Evolutionary conservation across 2,797 vertebrate species (phyloP), one percentile per base, ranked within the genome.

Genomic region (Hybognathus amarus): DNA sequence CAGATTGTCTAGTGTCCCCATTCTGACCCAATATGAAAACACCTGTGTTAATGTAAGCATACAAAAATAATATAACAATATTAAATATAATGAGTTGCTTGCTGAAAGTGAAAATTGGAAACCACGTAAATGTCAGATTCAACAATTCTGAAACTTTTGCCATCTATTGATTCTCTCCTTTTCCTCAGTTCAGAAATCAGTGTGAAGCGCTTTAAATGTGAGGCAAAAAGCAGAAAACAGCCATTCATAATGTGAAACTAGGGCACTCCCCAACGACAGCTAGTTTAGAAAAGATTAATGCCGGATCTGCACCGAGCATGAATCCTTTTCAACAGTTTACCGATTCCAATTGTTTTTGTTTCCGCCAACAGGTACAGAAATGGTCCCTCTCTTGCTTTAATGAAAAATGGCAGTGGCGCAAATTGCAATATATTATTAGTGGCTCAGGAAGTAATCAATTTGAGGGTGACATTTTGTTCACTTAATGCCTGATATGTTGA

Each of bases 251-350:
- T 69, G 69, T 40, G 66, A 86, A 88, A 88, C 63, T 87, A 79
- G 85, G 87, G 79, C 85, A 88, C 33, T 88, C 56, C 36, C 70
- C 79, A 50, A 38, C 64, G 85, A 86, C 76, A 71, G 64, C 59
- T 56, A 67, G 52, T 83, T 86, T 81, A 67, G 61, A 80, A 47
- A 83, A 80, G 77, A 86, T 80, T 40, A 76, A 86, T 86, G 77
- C 36, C 6, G 15, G 33, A 74, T 77, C 71, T 56, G 27, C n/a
- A 77, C 50, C 13, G 54, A 42, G 33, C 38, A 45, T 66, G 59
- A 47, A 75, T 82, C 8, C 64, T 73, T 76, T 79, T 78, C 22
- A 40, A 40, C 38, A 50, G 66, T 59, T 77, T 64, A 33, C 6
- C 42, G 10, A 71, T 50, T 78, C 12, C 75, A 38, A 36, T 42